A percentile compares a stretch with the other conserved stretches of the same genome.
These are phyloP conservation scores for Dipodomys stephensi DNA, from an alignment of 2,113 vertebrate species.

Conservation along the genomic window DNA sequence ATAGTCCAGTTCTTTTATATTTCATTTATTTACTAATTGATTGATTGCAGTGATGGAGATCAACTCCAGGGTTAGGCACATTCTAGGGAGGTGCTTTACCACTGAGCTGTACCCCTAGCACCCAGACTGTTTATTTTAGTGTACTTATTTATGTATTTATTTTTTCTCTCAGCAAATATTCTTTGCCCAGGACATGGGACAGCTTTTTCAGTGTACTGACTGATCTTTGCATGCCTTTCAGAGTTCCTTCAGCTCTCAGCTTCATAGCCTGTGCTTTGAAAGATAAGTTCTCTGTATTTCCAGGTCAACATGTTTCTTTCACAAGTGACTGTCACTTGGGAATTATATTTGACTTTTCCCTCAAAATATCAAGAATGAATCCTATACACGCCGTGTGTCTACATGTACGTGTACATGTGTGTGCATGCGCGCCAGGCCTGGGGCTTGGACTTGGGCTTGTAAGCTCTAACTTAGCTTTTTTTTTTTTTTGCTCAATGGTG, in stretches of 20 bases:
- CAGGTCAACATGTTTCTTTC: neutral
- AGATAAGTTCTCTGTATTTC: constrained; percentile 24
- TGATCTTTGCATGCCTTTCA: neutral
- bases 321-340: neutral
- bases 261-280: neutral
- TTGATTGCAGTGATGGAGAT: neutral
- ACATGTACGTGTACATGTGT: too few species aligned
- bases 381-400: neutral
- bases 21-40: neutral
- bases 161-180: neutral
- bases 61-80: neutral
- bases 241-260: neutral
- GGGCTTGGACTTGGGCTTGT: too few species aligned
- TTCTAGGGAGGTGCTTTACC: neutral
- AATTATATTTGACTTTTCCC: neutral
- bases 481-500: too few species aligned
- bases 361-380: neutral
- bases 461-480: too few species aligned
- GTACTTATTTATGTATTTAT: neutral
- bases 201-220: neutral
- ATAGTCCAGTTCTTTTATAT: neutral
- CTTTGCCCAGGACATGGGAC: neutral
- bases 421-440: too few species aligned
- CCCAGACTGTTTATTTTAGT: constrained; percentile 1
- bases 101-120: neutral